Evolutionary conservation across 2,113 vertebrate species (phyloP).

Genomic region (Forbesichthys agassizii): DNA sequence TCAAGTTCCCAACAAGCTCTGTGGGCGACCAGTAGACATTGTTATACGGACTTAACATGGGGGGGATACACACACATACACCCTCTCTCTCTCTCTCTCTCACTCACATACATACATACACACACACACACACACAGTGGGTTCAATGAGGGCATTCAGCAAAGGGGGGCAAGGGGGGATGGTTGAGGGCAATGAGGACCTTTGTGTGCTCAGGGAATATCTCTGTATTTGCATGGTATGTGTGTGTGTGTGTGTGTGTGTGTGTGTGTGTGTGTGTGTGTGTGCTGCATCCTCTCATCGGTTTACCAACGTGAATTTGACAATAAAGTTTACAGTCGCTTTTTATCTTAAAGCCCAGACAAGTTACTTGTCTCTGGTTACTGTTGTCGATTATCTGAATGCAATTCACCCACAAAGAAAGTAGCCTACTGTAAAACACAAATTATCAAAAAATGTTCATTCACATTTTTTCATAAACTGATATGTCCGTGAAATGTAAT

Average conservation of each 20-base stretch:
- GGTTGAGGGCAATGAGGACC: not conserved
- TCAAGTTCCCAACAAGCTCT: slow-evolving; percentile 27
- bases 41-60: slow-evolving; percentile 37
- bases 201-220: slow-evolving; percentile 15
- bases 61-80: slow-evolving; percentile 10
- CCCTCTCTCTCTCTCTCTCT: not conserved
- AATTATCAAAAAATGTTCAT: not conserved
- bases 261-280: slow-evolving; percentile 6
- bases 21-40: slow-evolving; percentile 48
- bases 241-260: slow-evolving; percentile 12
- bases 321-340: no score
- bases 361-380: no score
- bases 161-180: slow-evolving; percentile 28
- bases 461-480: no score
- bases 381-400: no score
- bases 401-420: not conserved
- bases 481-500: no score
- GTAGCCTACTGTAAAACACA: not conserved
- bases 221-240: slow-evolving; percentile 21
- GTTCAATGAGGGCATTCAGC: slow-evolving; percentile 54
- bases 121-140: not conserved
- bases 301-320: no score
- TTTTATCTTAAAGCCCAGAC: no score
- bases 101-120: not conserved
- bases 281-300: not conserved